A percentile compares a stretch with the other conserved stretches of the same genome.
phyloP scores from a whole-genome alignment of 2,888 invertebrate species.

The Strigamia crassipes region DNA sequence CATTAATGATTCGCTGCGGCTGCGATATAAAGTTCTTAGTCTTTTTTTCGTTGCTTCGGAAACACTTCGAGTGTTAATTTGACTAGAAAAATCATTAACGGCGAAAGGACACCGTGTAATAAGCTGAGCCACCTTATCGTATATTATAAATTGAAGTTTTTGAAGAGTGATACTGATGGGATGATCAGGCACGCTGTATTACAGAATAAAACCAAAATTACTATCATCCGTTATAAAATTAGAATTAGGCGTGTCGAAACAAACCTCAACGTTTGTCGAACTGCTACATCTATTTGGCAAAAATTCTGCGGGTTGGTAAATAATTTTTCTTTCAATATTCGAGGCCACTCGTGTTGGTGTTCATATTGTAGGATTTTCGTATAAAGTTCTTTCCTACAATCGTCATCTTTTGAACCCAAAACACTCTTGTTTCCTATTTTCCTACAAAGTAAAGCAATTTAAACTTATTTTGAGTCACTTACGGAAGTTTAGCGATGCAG shows the following conservation, averaged over 20 bases:
- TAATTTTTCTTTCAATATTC: conserved; percentile 43
- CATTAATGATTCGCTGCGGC: not conserved
- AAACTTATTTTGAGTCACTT: not conserved
- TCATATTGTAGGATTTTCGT: conserved; percentile 47
- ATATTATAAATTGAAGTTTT: not conserved
- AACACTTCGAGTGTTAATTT: not conserved
- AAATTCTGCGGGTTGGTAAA: conserved; percentile 44
- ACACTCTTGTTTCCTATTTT: not conserved
- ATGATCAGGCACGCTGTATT: conserved; percentile 36
- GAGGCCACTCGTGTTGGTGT: conserved; percentile 46
- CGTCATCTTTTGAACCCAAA: not conserved
- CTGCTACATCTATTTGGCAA: conserved; percentile 25
- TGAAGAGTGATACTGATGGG: not conserved
- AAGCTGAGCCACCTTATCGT: not conserved
- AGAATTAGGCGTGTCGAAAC: not conserved
- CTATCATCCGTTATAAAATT: too few relatives aligned
- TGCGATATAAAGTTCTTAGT: not conserved
- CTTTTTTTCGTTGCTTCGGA: not conserved
- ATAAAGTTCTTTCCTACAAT: conserved; percentile 29
- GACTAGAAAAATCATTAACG: not conserved
- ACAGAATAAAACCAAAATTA: not conserved
- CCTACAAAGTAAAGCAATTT: not conserved
- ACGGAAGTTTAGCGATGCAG: too few relatives aligned
- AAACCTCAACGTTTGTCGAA: conserved; percentile 47
- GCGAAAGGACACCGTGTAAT: not conserved